Evolutionary conservation across 2,113 vertebrate genomes (phyloP).

Genomic region (Monopterus albus): DNA sequence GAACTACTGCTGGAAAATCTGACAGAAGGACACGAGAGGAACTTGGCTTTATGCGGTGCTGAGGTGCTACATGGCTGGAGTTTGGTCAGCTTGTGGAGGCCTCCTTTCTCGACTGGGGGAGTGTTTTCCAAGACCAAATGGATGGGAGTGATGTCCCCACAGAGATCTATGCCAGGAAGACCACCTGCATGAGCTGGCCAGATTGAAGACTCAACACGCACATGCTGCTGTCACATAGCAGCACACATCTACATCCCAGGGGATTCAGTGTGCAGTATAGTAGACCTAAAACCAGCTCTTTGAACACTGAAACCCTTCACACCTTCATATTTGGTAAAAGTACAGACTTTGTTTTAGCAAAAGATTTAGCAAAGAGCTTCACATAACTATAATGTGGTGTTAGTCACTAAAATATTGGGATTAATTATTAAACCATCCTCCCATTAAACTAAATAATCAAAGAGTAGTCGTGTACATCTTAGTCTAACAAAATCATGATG

Average conservation of each 20-base stretch:
- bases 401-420: neutral
- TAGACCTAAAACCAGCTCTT: neutral
- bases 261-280: neutral
- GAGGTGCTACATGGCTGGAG: slow-evolving; percentile 40
- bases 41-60: neutral
- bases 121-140: slow-evolving; percentile 76
- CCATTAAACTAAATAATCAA: neutral
- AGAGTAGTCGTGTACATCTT: neutral
- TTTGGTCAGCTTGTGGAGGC: slow-evolving; percentile 44
- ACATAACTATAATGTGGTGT: neutral
- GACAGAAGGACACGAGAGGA: slow-evolving; percentile 5
- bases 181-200: slow-evolving; percentile 69
- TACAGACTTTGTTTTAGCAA: too few relatives aligned
- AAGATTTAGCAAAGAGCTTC: neutral
- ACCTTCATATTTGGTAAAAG: neutral
- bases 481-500: neutral
- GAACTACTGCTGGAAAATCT: neutral
- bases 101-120: slow-evolving; percentile 21
- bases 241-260: slow-evolving; percentile 28
- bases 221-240: slow-evolving; percentile 59
- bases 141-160: slow-evolving; percentile 67
- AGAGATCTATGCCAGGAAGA: slow-evolving; percentile 57
- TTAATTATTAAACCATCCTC: neutral
- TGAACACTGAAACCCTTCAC: neutral
- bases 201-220: slow-evolving; percentile 40